Conservation (phyloP, 2,888 invertebrate genomes). For the Hirtodrosophila alboralis region DNA sequence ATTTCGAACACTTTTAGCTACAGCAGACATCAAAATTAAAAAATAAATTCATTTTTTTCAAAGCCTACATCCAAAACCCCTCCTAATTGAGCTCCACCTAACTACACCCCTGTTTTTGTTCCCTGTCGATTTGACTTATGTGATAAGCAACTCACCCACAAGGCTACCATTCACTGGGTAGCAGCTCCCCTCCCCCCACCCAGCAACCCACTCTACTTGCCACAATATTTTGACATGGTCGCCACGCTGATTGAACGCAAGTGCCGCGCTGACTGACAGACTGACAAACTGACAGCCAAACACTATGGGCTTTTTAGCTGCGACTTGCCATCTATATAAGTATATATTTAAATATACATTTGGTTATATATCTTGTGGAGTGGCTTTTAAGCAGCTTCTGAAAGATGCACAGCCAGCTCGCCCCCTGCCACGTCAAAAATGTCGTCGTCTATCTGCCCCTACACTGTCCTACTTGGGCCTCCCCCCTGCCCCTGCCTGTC, state of each 20-base stretch:
- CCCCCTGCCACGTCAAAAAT: slow-evolving; percentile 48
- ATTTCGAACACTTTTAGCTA: too few relatives aligned
- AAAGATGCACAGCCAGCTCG: slow-evolving; percentile 51
- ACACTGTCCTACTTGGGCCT: too few relatives aligned
- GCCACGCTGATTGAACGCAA: slow-evolving; percentile 69
- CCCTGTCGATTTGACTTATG: slow-evolving; percentile 69
- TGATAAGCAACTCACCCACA: slow-evolving; percentile 57
- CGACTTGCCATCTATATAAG: slow-evolving; percentile 26
- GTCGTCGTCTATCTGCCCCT: slow-evolving; percentile 36
- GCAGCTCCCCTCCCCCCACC: not conserved
- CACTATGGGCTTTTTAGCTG: slow-evolving; percentile 76
- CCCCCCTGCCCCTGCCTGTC: slow-evolving; percentile 20
- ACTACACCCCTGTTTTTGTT: not conserved
- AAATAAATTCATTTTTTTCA: too few relatives aligned
- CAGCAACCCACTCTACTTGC: slow-evolving; percentile 9
- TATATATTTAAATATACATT: slow-evolving; percentile 42
- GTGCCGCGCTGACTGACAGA: slow-evolving; percentile 70
- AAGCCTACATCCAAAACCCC: too few relatives aligned
- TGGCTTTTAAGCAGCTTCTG: slow-evolving; percentile 76
- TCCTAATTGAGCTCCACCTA: too few relatives aligned
- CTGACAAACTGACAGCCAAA: slow-evolving; percentile 62
- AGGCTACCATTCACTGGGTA: slow-evolving; percentile 8
- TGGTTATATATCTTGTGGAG: slow-evolving; percentile 36
- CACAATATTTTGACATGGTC: slow-evolving; percentile 44
- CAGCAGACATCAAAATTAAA: too few relatives aligned